These are phyloP conservation scores for Pygoscelis adeliae DNA, from an alignment of 2,113 vertebrate species.

Conservation along the genomic window DNA sequence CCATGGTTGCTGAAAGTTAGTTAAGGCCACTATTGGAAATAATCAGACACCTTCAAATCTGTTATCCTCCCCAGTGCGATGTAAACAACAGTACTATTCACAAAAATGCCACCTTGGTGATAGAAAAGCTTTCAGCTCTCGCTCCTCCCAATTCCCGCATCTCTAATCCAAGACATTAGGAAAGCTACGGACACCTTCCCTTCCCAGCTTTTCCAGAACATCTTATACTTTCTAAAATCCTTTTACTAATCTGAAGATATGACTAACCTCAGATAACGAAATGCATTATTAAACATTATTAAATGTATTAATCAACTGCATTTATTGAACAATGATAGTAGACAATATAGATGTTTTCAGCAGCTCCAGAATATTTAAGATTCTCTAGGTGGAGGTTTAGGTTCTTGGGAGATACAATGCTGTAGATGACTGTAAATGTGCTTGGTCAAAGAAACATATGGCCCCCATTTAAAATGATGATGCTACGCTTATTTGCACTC, in stretches of 20 bases:
- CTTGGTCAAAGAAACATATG: background rate
- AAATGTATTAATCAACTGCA: background rate
- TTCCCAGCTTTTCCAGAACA: background rate
- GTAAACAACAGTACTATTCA: background rate
- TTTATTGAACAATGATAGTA: background rate
- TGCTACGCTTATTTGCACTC: background rate
- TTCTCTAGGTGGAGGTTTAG: background rate
- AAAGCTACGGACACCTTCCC: background rate
- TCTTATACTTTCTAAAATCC: background rate
- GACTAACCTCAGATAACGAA: background rate
- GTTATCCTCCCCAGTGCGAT: background rate
- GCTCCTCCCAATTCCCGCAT: background rate
- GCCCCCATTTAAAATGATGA: background rate
- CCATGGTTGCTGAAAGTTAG: background rate
- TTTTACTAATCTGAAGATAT: background rate
- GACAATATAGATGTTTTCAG: background rate
- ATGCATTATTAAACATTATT: background rate
- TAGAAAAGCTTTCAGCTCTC: background rate
- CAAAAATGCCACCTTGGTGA: background rate
- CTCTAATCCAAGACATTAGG: background rate
- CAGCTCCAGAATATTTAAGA: background rate
- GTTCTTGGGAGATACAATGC: background rate
- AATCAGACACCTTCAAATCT: background rate
- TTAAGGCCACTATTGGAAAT: background rate
- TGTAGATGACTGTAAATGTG: background rate